A percentile compares a stretch with the other conserved stretches of the same genome.
Conservation (phyloP, 2,113 vertebrate genomes). For the Corythoichthys haematopterus region DNA sequence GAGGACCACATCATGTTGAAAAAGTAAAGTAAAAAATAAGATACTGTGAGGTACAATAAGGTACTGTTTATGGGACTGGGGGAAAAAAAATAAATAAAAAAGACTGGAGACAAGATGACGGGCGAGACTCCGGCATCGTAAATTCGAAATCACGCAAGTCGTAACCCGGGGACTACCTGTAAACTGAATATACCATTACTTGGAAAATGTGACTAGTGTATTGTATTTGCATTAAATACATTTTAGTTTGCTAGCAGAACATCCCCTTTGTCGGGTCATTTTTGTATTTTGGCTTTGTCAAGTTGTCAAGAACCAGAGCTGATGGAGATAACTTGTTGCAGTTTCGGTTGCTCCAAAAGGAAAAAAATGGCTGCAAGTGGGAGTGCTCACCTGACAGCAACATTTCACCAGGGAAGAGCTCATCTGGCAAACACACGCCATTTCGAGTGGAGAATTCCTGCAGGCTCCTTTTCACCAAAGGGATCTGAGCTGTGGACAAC, state of each 20-base stretch:
- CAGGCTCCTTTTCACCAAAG: conserved; percentile 69
- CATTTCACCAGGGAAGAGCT: conserved; percentile 56
- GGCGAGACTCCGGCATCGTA: too few species aligned
- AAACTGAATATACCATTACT: neutral
- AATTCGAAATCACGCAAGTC: too few species aligned
- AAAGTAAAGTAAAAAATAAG: too few species aligned
- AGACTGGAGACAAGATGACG: too few species aligned
- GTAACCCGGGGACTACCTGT: too few species aligned
- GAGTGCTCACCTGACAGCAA: conserved; percentile 61
- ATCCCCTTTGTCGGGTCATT: neutral
- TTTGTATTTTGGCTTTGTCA: neutral
- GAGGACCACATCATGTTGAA: too few species aligned
- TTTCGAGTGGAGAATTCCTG: conserved; percentile 69
- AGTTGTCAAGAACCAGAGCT: neutral
- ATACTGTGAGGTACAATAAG: too few species aligned
- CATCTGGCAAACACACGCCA: conserved; percentile 39
- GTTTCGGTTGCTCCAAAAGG: neutral
- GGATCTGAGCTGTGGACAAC: conserved; percentile 78
- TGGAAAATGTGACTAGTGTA: neutral
- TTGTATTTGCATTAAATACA: neutral
- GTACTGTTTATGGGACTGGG: too few species aligned
- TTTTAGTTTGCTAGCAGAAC: neutral
- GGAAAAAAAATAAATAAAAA: too few species aligned
- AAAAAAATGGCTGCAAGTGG: too few species aligned
- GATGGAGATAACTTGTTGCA: neutral